phyloP scores from a whole-genome alignment of 2,113 vertebrate genomes.

The Proterorhinus semilunaris region DNA sequence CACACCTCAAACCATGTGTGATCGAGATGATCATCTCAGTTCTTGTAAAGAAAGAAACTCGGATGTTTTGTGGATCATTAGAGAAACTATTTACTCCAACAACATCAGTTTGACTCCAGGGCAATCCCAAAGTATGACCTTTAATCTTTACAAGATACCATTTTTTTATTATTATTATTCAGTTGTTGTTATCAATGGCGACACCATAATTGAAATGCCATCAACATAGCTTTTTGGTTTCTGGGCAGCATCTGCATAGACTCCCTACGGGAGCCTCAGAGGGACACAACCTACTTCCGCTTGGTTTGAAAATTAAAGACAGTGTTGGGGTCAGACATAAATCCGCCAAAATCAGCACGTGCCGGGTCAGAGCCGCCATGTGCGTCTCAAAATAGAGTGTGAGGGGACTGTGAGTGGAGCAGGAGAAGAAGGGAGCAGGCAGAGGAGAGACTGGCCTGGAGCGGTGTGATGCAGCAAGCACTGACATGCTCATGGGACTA shows the following conservation, averaged over 20 bases:
- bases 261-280: slow-evolving; percentile 3
- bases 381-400: slow-evolving; percentile 60
- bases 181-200: too few species aligned
- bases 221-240: neutral
- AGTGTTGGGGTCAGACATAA: slow-evolving; percentile 30
- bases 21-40: too few species aligned
- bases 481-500: slow-evolving; percentile 34
- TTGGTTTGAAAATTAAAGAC: slow-evolving; percentile 33
- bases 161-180: too few species aligned
- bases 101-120: neutral
- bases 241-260: slow-evolving; percentile 6
- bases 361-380: slow-evolving; percentile 56
- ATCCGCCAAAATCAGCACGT: slow-evolving; percentile 58
- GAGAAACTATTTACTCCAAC: too few species aligned
- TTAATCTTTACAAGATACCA: too few species aligned
- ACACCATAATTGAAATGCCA: neutral
- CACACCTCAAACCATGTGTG: neutral
- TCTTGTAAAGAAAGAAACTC: too few species aligned
- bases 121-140: too few species aligned
- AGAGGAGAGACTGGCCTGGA: slow-evolving; percentile 25
- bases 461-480: slow-evolving; percentile 41
- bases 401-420: slow-evolving; percentile 27
- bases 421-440: slow-evolving; percentile 2
- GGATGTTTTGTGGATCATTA: too few species aligned
- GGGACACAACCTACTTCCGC: slow-evolving; percentile 32